Evolutionary conservation across 2,888 invertebrate species (phyloP), one percentile per base, ranked within the genome.

Genomic region (Monochamus alternatus): DNA sequence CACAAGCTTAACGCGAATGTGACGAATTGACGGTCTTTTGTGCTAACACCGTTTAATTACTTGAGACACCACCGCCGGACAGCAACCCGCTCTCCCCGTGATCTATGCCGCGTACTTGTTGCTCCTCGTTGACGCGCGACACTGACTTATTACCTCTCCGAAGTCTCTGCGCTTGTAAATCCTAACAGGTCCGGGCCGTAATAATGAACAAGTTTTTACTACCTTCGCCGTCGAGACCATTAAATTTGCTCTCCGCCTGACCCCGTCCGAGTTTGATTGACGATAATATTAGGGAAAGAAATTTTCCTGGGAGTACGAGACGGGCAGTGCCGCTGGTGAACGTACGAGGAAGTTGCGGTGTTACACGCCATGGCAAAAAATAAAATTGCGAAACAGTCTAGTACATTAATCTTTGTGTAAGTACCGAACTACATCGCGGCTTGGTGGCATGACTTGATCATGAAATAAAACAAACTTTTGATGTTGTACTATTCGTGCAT

Each of bases 1-100:
- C 43, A 43, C 68, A 14, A 59, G 68, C 68, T 68, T 43, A 60
- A 47, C 60, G 22, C 22, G 60, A 60, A 65, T 73, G 73, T 80
- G 78, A 80, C 76, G 76, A 78, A 78, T 80, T 70, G 78, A 70
- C 78, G 79, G 77, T 77, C 77, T 81, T 38, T 79, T 78, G 81
- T 75, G 77, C 75, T 76, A 78, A 79, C 79, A 78, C 75, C 73
- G 69, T 74, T 81, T 81, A 80, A 80, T 80, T 80, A 80, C 78
- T 71, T 71, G 51, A 69, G 75, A 73, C 77, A 75, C 78, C 77
- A 59, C 77, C 60, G 73, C 65, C 75, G 81, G 79, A 78, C 79
- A 76, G 51, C 64, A 66, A 60, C 22, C 52, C 22, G 30, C 74
- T 64, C 30, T 64, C 69, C 47, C 60, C 69, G 59, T 63, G 55